Percentiles rank a stretch among this genome's conserved stretches.
These are phyloP conservation scores for Acrobasis suavella DNA, from an alignment of 2,888 invertebrate species.

Conservation along the genomic window DNA sequence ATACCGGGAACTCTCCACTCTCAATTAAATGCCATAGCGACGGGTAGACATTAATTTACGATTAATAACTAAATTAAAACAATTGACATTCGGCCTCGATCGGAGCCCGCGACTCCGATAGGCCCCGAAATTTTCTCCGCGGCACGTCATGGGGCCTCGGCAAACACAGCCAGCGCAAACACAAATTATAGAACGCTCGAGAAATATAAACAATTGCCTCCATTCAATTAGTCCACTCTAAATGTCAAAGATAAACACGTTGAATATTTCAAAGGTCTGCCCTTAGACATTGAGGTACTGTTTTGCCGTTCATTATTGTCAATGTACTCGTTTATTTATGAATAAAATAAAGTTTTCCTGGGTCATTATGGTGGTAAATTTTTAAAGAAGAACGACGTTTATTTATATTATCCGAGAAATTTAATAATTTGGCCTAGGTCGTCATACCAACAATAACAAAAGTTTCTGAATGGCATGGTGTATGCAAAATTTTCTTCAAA, in stretches of 20 bases:
- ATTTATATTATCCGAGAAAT: no score
- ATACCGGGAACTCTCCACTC: not conserved
- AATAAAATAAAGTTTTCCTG: no score
- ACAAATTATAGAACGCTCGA: conserved; percentile 16
- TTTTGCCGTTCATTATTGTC: not conserved
- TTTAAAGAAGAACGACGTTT: no score
- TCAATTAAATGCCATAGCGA: conserved; percentile 37
- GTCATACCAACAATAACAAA: no score
- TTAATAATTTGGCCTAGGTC: no score
- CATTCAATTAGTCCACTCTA: conserved; percentile 17
- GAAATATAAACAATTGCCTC: conserved; percentile 14
- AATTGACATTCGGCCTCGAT: conserved; percentile 41
- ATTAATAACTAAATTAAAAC: conserved; percentile 46
- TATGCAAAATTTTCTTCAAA: no score
- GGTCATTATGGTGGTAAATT: no score
- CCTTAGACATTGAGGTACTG: not conserved
- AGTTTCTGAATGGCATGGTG: no score
- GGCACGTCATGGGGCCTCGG: conserved; percentile 61
- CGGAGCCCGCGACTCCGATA: conserved; percentile 46
- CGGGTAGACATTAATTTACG: conserved; percentile 47
- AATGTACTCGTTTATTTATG: no score
- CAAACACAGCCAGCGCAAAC: conserved; percentile 41
- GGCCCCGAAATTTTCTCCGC: conserved; percentile 59
- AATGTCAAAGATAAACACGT: conserved; percentile 12
- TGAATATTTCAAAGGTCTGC: not conserved